Conservation (phyloP, 1,140 invertebrate genomes). For the Aporrectodea caliginosa region DNA sequence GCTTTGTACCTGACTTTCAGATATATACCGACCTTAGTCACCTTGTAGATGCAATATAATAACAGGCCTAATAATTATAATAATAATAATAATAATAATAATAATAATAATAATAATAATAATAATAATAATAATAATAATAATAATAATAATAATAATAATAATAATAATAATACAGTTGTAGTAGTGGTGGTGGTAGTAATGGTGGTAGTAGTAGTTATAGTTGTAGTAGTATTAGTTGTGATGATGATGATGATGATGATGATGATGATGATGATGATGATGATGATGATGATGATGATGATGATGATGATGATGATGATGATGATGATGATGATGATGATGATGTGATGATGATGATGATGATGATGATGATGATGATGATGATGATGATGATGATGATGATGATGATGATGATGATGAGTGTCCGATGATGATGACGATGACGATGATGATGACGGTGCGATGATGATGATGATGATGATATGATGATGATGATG, state of each 20-base stretch:
- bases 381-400: too few species aligned
- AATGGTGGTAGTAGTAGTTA: neutral
- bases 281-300: neutral
- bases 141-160: constrained; percentile 4
- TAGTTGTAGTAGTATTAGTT: neutral
- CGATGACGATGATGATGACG: too few species aligned
- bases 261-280: neutral
- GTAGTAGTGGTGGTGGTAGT: neutral
- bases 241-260: neutral
- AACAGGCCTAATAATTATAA: neutral
- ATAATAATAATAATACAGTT: neutral
- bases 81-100: constrained; percentile 1
- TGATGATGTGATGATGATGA: neutral
- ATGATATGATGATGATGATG: too few species aligned
- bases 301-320: neutral
- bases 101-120: neutral
- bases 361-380: neutral
- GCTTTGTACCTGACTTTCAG: too few species aligned
- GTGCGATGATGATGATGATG: too few species aligned
- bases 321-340: neutral
- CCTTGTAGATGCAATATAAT: neutral
- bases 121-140: neutral
- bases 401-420: too few species aligned
- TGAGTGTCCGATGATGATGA: too few species aligned
- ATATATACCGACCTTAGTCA: too few species aligned